Conservation (phyloP, 2,888 invertebrate genomes). For the Reticulitermes lucifugus region DNA sequence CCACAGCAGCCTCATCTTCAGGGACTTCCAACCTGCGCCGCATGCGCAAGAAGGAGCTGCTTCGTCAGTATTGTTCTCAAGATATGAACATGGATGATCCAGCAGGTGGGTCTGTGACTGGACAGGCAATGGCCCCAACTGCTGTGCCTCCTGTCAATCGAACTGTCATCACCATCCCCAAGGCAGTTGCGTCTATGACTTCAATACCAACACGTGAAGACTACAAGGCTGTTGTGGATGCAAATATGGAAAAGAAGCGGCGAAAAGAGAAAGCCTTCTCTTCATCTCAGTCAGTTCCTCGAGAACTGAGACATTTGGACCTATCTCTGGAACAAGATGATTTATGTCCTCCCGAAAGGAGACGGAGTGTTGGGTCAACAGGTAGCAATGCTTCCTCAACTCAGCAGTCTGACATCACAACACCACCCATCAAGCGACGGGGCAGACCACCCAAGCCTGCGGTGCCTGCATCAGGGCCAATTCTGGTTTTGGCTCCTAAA, state of each 20-base stretch:
- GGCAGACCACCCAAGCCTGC: constrained; percentile 48
- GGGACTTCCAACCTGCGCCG: constrained; percentile 83
- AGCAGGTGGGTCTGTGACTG: constrained; percentile 63
- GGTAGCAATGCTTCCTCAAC: constrained; percentile 60
- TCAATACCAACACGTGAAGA: constrained; percentile 88
- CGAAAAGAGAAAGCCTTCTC: constrained; percentile 67
- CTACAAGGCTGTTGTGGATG: constrained; percentile 76
- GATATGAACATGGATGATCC: constrained; percentile 89
- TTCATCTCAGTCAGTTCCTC: constrained; percentile 64
- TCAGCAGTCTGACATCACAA: constrained; percentile 20
- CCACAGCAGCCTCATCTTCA: constrained; percentile 62
- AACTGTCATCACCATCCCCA: constrained; percentile 84
- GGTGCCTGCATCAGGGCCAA: constrained; percentile 57
- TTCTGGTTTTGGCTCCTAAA: constrained; percentile 67
- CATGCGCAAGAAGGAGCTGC: constrained; percentile 90
- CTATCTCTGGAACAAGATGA: constrained; percentile 70
- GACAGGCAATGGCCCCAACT: constrained; percentile 65
- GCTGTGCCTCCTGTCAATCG: constrained; percentile 73
- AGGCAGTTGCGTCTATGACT: constrained; percentile 90
- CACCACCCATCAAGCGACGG: constrained; percentile 43
- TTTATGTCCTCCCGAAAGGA: constrained; percentile 61
- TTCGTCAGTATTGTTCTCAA: constrained; percentile 87
- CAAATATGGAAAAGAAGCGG: constrained; percentile 77
- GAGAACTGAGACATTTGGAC: constrained; percentile 75
- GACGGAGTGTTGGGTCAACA: constrained; percentile 66